phyloP scores from a whole-genome alignment of 2,888 invertebrate species.

The Lasius platythorax region DNA sequence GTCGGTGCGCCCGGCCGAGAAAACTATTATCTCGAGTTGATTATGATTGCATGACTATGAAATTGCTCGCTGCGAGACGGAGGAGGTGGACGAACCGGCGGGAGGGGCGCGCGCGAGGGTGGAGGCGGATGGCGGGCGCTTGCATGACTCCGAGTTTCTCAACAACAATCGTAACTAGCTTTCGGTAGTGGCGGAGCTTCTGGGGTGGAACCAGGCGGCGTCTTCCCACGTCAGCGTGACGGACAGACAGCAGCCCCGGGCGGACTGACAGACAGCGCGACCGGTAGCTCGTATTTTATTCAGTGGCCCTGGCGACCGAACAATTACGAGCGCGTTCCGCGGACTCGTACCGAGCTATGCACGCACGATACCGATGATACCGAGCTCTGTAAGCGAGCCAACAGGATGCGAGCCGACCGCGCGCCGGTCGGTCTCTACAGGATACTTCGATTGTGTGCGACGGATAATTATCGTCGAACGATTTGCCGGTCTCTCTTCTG shows the following conservation, averaged over 20 bases:
- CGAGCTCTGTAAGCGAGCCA: conserved; percentile 56
- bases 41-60: conserved; percentile 84
- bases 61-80: conserved; percentile 75
- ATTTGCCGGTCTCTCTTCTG: conserved; percentile 67
- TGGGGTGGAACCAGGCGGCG: conserved; percentile 82
- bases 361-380: conserved; percentile 53
- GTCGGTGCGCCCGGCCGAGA: conserved; percentile 60
- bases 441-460: conserved; percentile 82
- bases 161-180: conserved; percentile 85
- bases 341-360: conserved; percentile 67
- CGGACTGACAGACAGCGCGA: conserved; percentile 82
- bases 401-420: conserved; percentile 79
- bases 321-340: conserved; percentile 82
- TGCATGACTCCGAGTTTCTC: conserved; percentile 84
- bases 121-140: conserved; percentile 70
- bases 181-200: conserved; percentile 80
- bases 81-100: conserved; percentile 25
- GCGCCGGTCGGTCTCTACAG: conserved; percentile 73
- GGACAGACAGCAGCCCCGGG: conserved; percentile 84
- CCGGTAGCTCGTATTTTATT: conserved; percentile 86
- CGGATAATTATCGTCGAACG: conserved; percentile 82
- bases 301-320: conserved; percentile 84
- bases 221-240: conserved; percentile 86
- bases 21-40: conserved; percentile 81
- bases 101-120: conserved; percentile 51